phyloP scores from a whole-genome alignment of 2,113 vertebrate genomes.

The Laticauda colubrina region DNA sequence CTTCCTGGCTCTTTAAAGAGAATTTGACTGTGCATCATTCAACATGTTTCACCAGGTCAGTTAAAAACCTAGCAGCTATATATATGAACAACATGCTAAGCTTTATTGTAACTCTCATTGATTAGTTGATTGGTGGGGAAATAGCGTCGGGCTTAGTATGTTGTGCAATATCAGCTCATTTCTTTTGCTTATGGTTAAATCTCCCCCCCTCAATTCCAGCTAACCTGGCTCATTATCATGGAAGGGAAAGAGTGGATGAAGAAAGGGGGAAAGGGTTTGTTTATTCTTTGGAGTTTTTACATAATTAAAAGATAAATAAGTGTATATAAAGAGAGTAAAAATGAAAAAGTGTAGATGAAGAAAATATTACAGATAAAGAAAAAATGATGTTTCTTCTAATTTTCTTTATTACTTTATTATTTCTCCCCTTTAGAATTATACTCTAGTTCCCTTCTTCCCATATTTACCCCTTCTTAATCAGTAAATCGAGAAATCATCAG shows the following conservation, averaged over 20 bases:
- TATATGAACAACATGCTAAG: background rate
- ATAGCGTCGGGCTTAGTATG: background rate
- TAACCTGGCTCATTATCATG: background rate
- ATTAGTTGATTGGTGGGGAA: background rate
- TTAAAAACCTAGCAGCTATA: background rate
- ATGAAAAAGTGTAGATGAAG: background rate
- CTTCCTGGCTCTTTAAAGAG: background rate
- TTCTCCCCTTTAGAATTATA: background rate
- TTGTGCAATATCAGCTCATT: background rate
- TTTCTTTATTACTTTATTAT: background rate
- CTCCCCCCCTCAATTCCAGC: background rate
- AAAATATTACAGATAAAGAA: background rate
- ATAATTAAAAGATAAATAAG: background rate
- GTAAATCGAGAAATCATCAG: background rate
- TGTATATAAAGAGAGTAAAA: background rate
- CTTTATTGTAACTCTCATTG: background rate
- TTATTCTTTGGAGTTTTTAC: background rate
- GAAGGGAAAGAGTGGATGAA: background rate
- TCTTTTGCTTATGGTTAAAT: background rate
- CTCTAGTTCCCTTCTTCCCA: background rate
- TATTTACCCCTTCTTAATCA: background rate
- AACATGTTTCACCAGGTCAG: background rate
- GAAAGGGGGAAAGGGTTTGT: background rate
- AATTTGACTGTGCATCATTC: background rate
- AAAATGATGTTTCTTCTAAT: background rate